A percentile compares a stretch with the other conserved stretches of the same genome.
These are phyloP conservation scores for Anoplolepis gracilipes DNA, from an alignment of 1,140 invertebrate species.

Conservation along the genomic window DNA sequence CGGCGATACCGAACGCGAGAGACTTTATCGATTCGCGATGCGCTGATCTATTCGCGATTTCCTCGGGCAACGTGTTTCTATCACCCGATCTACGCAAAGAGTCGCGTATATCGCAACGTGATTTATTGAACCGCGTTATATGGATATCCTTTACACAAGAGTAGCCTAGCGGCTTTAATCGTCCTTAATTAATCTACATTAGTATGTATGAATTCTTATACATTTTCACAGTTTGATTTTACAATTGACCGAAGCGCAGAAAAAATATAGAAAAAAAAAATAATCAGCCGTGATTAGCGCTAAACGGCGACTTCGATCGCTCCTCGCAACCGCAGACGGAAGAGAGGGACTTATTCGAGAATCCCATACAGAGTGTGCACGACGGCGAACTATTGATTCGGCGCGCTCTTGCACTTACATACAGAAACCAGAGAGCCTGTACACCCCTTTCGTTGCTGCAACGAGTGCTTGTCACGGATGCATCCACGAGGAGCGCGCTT, in stretches of 20 bases:
- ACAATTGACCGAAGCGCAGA: not conserved
- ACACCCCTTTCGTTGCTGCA: slow-evolving; percentile 44
- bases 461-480: slow-evolving; percentile 49
- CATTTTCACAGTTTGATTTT: not conserved
- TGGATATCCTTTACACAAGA: not conserved
- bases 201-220: not conserved
- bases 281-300: not conserved
- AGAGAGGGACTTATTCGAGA: slow-evolving; percentile 64
- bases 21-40: slow-evolving; percentile 17
- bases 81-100: slow-evolving; percentile 13
- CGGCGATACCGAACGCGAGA: not conserved
- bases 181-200: not conserved
- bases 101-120: slow-evolving; percentile 1
- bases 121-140: slow-evolving; percentile 12
- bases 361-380: slow-evolving; percentile 65
- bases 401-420: slow-evolving; percentile 68
- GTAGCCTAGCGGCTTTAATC: not conserved
- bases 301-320: not conserved
- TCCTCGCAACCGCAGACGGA: not conserved
- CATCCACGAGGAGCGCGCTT: not conserved
- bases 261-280: not conserved
- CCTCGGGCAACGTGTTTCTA: slow-evolving; percentile 23
- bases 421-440: slow-evolving; percentile 68
- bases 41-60: slow-evolving; percentile 23
- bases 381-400: slow-evolving; percentile 76